phyloP scores from a whole-genome alignment of 2,888 invertebrate genomes.

The Eupithecia subfuscata region DNA sequence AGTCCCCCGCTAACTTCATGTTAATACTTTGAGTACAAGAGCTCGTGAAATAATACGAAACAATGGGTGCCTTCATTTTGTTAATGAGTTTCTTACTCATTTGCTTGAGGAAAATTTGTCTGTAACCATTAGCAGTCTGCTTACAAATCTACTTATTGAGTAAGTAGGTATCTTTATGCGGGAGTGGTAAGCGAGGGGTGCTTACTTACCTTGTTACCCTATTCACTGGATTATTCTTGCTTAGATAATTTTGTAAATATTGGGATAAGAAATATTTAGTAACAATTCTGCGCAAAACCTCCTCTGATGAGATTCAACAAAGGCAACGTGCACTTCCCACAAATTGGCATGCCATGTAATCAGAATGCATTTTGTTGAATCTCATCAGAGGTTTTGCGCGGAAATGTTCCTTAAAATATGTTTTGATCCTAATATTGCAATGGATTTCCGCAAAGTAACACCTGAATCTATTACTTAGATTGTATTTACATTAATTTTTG shows the following conservation, averaged over 20 bases:
- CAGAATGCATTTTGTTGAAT: no score
- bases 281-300: no score
- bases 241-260: neutral
- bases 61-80: conserved; percentile 21
- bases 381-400: no score
- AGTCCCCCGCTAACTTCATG: conserved; percentile 39
- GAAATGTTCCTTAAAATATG: no score
- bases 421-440: no score
- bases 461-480: no score
- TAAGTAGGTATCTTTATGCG: conserved; percentile 2
- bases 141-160: conserved; percentile 14
- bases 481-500: no score
- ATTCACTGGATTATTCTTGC: neutral
- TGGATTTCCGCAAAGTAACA: no score
- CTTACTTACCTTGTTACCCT: neutral
- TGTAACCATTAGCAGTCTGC: conserved; percentile 12
- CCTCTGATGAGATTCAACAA: no score
- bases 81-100: conserved; percentile 17
- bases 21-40: conserved; percentile 19
- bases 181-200: neutral
- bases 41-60: conserved; percentile 27
- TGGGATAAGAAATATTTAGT: no score
- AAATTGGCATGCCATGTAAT: no score
- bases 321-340: no score
- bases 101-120: conserved; percentile 15